Conservation (phyloP, 2,113 vertebrate species). For the Probosciger aterrimus region DNA sequence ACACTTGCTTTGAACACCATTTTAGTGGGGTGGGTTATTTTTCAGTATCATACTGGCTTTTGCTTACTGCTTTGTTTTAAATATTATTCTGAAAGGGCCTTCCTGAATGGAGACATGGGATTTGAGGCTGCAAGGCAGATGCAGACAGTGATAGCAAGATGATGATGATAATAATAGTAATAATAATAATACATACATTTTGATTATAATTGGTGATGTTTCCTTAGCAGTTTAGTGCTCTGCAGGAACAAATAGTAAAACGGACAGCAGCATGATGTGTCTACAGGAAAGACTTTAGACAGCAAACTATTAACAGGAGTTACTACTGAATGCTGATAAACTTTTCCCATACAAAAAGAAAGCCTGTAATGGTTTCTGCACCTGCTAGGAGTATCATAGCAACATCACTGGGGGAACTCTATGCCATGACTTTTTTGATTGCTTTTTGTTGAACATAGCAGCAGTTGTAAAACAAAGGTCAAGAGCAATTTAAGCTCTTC, state of each 20-base stretch:
- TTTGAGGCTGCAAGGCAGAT: background rate
- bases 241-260: background rate
- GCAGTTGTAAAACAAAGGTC: slow-evolving; percentile 60
- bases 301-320: background rate
- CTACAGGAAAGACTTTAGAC: background rate
- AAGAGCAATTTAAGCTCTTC: slow-evolving; percentile 34
- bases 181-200: background rate
- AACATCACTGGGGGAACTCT: slow-evolving; percentile 33
- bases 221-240: background rate
- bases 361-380: slow-evolving; percentile 42
- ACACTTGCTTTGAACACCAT: background rate
- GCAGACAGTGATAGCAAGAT: background rate
- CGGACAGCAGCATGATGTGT: background rate
- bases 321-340: background rate
- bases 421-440: slow-evolving; percentile 1
- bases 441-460: slow-evolving; percentile 33
- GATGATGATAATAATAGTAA: background rate
- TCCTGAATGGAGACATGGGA: background rate
- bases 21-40: background rate
- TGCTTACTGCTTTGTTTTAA: background rate
- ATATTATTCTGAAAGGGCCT: background rate
- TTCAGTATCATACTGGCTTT: background rate
- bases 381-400: slow-evolving; percentile 57
- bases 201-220: background rate
- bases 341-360: background rate